Base-by-base conservation (phyloP, 1,140 invertebrate genomes). In the Drosophila busckii region DNA sequence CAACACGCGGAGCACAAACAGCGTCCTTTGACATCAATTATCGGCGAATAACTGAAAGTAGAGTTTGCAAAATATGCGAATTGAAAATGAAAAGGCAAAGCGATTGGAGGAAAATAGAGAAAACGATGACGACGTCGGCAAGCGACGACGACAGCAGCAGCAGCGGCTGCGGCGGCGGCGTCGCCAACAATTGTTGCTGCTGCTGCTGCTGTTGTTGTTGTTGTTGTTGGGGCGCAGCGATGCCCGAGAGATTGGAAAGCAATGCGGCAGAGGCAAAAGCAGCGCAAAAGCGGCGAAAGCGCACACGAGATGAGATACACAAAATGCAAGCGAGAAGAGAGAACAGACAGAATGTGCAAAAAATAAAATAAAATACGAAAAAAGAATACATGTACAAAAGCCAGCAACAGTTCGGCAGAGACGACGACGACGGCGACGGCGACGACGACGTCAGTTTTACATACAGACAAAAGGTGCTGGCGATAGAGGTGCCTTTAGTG, bases 1-100 rank as follows among this genome's bases (percentile, higher is more conserved):
- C 49, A 50, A 45, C 28, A 42, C 46, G 67, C 71, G 73, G 68
- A 73, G 73, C 73, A 80, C 66, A 85, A 56, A 73, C 73, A 80
- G 84, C 84, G 84, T 86, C 84, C 84, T 86, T 86, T 86, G 84
- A 86, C 84, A 86, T 86, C 84, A 86, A 86, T 86, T 86, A 86
- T 86, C 84, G 84, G 84, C 84, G 84, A 86, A 86, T 86, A 86
- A 86, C 84, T 86, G 80, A 86, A 86, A 86, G 84, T 84, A 86
- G 78, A 86, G 84, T 80, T 85, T 83, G 84, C 84, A 83, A 86
- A 86, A 86, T 86, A 86, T 86, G 64, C 71, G 84, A 86, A 86
- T 82, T 80, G 73, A 84, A 85, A 84, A 84, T 82, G 84, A 86
- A 86, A 86, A 86, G 80, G 84, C 84, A 65, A 45, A 69, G 66